Conservation (phyloP, 2,888 invertebrate species). For the Sinodicranocentrus sp. region DNA sequence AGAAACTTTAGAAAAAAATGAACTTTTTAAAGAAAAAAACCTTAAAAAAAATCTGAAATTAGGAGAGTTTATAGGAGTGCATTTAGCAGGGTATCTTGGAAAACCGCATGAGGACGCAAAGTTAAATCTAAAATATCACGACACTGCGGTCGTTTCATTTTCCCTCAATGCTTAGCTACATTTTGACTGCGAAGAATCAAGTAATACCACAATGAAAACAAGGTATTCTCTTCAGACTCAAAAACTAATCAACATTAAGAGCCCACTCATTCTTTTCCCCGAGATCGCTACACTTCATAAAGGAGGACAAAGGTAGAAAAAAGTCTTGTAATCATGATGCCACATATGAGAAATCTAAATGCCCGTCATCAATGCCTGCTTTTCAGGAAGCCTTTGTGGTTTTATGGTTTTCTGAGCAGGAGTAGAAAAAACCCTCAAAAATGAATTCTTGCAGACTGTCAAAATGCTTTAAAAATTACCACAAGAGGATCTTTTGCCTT, state of each 20-base stretch:
- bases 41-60: not conserved
- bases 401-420: slow-evolving; percentile 39
- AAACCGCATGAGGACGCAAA: slow-evolving; percentile 3
- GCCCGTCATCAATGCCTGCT: too few species aligned
- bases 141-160: too few species aligned
- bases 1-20: too few species aligned
- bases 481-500: not conserved
- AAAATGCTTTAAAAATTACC: slow-evolving; percentile 6
- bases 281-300: too few species aligned
- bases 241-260: slow-evolving; percentile 7
- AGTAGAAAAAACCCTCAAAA: not conserved
- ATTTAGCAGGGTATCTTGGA: not conserved
- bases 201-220: too few species aligned
- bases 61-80: too few species aligned
- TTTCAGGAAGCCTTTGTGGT: slow-evolving; percentile 39
- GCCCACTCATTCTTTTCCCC: not conserved
- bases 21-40: not conserved
- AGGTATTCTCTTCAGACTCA: too few species aligned
- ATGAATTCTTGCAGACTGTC: slow-evolving; percentile 50
- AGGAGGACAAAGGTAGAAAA: not conserved
- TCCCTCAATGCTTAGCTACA: too few species aligned
- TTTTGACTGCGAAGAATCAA: too few species aligned
- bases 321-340: too few species aligned
- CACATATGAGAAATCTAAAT: too few species aligned
- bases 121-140: too few species aligned